A percentile compares a stretch with the other conserved stretches of the same genome.
Conservation (phyloP, 2,888 invertebrate genomes). For the Luffia ferchaultella region DNA sequence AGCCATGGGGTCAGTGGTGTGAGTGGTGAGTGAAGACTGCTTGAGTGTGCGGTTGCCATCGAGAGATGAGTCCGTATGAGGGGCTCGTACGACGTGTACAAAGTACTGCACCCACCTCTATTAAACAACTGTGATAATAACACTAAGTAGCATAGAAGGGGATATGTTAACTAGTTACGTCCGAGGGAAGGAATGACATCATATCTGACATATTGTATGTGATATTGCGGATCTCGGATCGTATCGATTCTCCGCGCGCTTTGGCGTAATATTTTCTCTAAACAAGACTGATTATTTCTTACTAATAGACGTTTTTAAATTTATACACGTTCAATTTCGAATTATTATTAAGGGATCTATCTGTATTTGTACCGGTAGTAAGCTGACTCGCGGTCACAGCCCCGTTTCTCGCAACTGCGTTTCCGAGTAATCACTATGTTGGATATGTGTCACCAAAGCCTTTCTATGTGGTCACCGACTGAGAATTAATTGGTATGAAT, state of each 20-base stretch:
- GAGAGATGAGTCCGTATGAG: background rate
- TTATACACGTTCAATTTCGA: constrained; percentile 63
- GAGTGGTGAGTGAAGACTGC: constrained; percentile 56
- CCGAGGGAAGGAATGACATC: constrained; percentile 67
- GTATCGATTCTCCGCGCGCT: constrained; percentile 30
- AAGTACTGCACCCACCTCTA: constrained; percentile 68
- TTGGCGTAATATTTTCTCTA: constrained; percentile 63
- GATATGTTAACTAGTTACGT: constrained; percentile 66
- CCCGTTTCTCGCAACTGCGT: background rate
- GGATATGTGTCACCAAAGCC: constrained; percentile 65
- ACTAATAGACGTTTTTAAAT: constrained; percentile 49
- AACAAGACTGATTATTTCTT: constrained; percentile 70
- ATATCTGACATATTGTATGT: constrained; percentile 68
- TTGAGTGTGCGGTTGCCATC: too few species aligned
- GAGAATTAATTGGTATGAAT: constrained; percentile 34
- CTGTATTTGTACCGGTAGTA: constrained; percentile 59
- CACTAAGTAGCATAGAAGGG: constrained; percentile 68
- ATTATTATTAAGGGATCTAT: constrained; percentile 55
- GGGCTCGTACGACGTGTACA: constrained; percentile 35
- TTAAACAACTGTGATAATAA: constrained; percentile 69
- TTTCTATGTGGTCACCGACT: constrained; percentile 62
- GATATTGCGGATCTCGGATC: constrained; percentile 48
- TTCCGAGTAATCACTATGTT: constrained; percentile 57
- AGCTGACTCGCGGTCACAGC: constrained; percentile 30
- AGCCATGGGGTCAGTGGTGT: constrained; percentile 37